Evolutionary conservation across 2,888 invertebrate genomes (phyloP), one percentile per base, ranked within the genome.

Genomic region (Leptura quadrifasciata): DNA sequence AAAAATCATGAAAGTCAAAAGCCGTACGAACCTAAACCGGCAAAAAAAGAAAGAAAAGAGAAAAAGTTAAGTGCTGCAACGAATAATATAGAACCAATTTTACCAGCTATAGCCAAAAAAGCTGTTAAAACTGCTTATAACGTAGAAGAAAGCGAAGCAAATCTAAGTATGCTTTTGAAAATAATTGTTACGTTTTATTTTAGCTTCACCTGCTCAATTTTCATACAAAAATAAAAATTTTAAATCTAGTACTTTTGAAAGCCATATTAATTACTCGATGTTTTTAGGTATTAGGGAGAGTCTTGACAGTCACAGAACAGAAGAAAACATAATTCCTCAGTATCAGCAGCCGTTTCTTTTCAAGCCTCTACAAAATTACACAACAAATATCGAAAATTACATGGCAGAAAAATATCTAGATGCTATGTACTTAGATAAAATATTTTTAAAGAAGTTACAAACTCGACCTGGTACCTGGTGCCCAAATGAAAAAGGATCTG

Each of bases 371-470:
- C 89, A 89, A 77, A 81, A 83, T n/a, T 86, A 86, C 75, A 89
- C 89, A 0, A 86, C 84, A 0, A 89, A 89, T 61, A 88, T 89
- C 18, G 85, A 88, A 70, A 88, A 88, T 74, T 87, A 89, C 27
- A 87, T 90, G 85, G 89, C 89, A 0, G 87, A 87, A 70, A 88
- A 88, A 72, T 91, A 91, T 80, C 84, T 91, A 57, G 89, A 89
- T 27, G 81, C 82, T 3, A 85, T 91, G 83, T 88, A 88, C 54
- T 77, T 82, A 60, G 91, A 91, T 76, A 90, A 90, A 79, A 82
- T 87, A 20, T 91, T 90, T 77, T 77, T 91, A 39, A 86, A 88
- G 63, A 76, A 85, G 10, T 70, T 90, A 20, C 83, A 86, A 55
- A 79, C 85, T 0, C 83, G 87, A 73, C 83, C 85, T 0, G 87